A percentile compares a stretch with the other conserved stretches of the same genome.
Conservation (phyloP, 2,888 invertebrate species). For the Reticulitermes lucifugus region DNA sequence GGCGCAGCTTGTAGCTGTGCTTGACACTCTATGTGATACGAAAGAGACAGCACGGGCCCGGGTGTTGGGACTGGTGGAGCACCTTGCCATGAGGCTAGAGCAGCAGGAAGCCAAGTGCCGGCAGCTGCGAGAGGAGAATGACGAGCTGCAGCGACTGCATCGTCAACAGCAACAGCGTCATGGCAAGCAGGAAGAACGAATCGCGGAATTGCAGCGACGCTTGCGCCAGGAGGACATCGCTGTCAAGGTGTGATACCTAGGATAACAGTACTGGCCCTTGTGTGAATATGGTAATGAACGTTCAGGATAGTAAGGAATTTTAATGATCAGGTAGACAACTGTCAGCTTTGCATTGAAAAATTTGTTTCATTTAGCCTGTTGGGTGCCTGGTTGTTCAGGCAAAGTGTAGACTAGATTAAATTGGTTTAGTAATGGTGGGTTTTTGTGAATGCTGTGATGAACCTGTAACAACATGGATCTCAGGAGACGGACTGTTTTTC, state of each 20-base stretch:
- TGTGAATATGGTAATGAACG: too few species aligned
- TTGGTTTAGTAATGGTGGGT: too few species aligned
- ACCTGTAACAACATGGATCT: too few species aligned
- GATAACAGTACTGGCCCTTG: not conserved
- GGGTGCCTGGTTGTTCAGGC: too few species aligned
- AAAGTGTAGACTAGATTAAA: too few species aligned
- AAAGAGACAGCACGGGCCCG: constrained; percentile 57
- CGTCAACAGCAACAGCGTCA: constrained; percentile 48
- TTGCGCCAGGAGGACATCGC: constrained; percentile 34
- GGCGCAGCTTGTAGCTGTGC: constrained; percentile 58
- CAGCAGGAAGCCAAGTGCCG: constrained; percentile 55
- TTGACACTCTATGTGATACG: constrained; percentile 58
- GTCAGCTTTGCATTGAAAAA: too few species aligned
- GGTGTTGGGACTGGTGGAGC: constrained; percentile 57
- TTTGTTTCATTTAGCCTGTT: too few species aligned
- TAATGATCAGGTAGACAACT: too few species aligned
- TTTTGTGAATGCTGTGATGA: too few species aligned
- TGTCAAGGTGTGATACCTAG: constrained; percentile 29
- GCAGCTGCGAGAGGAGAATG: constrained; percentile 53
- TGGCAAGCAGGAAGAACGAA: constrained; percentile 46
- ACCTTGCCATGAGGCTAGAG: constrained; percentile 56
- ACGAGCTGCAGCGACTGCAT: constrained; percentile 52
- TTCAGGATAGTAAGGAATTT: too few species aligned
- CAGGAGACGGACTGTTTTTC: too few species aligned
- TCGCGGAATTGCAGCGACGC: constrained; percentile 49